Base-by-base conservation (phyloP, 2,888 invertebrate species). In the Ophraella communa region DNA sequence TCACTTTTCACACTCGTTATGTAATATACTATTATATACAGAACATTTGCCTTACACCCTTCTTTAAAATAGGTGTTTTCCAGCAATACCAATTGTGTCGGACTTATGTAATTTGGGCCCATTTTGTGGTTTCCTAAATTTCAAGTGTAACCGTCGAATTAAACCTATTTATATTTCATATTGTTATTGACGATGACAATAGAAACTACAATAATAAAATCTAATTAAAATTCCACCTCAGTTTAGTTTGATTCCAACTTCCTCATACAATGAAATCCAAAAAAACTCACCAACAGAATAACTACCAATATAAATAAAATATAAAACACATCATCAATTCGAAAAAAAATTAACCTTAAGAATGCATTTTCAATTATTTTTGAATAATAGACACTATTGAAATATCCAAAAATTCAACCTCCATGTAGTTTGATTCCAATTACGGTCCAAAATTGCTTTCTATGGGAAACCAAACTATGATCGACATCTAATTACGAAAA, bases 401-500 rank as follows among this genome's bases (percentile, higher is more conserved):
- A 64, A 55, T 30, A 60, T 27, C 60, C 39, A 45, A 64, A n/a
- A 64, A 60, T 62, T 21, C 49, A 44, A 30, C 44, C 39, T 55
- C 45, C 56, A 30, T 44, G 45, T 56, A 56, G 61, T 64, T 64
- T 56, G 30, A 60, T 64, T 67, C 61, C 66, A 64, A 67, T 67
- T 67, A 64, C 49, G 39, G 47, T 42, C 53, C 60, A 44, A 67
- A 67, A 67, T 67, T 67, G 61, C 51, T 56, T 67, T 66, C 61
- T 52, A 67, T 65, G 59, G 67, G 65, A 67, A 67, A 55, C 56
- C 62, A 33, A 47, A 21, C 55, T 45, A 30, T 67, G 70, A 70
- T 70, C 35, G 70, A 70, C 70, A 70, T 51, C 54, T 68, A 68
- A 70, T 70, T 70, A 70, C 58, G 56, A 64, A 67, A 68, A 70